Conservation (phyloP, 2,888 invertebrate species). For the Drosophila percnosoma region DNA sequence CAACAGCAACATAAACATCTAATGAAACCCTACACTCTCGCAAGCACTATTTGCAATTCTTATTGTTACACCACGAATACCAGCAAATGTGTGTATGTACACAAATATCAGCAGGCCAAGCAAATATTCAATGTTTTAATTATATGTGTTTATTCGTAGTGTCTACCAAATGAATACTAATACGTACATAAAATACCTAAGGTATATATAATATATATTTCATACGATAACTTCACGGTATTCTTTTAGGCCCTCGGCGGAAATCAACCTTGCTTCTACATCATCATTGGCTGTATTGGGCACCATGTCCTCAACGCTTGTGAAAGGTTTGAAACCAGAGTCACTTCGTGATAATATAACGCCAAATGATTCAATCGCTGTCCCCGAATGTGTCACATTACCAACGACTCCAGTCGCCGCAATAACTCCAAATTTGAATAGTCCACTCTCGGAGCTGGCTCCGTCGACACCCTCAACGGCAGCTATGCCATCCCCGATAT, state of each 20-base stretch:
- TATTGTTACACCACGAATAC: not conserved
- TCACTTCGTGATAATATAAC: slow-evolving; percentile 24
- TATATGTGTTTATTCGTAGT: slow-evolving; percentile 16
- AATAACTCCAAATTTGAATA: slow-evolving; percentile 44
- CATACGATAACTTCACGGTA: not conserved
- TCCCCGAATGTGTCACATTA: slow-evolving; percentile 50
- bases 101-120: slow-evolving; percentile 26
- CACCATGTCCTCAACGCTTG: slow-evolving; percentile 61
- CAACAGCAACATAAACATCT: not conserved
- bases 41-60: not conserved
- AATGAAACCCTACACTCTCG: not conserved
- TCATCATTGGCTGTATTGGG: slow-evolving; percentile 52
- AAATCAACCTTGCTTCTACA: slow-evolving; percentile 46
- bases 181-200: not conserved
- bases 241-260: slow-evolving; percentile 44
- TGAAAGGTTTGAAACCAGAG: slow-evolving; percentile 32
- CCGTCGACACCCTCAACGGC: slow-evolving; percentile 61
- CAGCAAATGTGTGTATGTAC: not conserved
- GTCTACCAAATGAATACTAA: slow-evolving; percentile 16
- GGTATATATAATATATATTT: not conserved
- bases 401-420: slow-evolving; percentile 53
- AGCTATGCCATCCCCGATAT: slow-evolving; percentile 65
- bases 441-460: slow-evolving; percentile 59
- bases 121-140: slow-evolving; percentile 17
- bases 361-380: slow-evolving; percentile 35